phyloP scores from a whole-genome alignment of 30 jellyfish, hydroid and myxozoan species.

The Cassiopea xamachana region DNA sequence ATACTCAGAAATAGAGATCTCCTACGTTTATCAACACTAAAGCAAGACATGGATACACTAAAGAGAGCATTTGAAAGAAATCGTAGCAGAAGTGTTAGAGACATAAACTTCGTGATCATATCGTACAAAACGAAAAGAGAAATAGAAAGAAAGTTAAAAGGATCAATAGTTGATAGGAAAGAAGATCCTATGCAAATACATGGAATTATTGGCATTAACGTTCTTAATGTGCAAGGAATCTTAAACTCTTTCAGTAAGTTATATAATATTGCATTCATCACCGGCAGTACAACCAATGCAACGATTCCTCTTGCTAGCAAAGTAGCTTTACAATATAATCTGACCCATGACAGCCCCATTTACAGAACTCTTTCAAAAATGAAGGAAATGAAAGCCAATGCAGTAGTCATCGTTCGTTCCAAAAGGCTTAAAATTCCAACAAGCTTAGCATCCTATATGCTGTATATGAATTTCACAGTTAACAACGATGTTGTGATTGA shows the following conservation, averaged over 20 bases:
- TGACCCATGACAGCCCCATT: background rate
- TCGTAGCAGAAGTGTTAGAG: background rate
- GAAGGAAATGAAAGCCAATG: conserved; percentile 15
- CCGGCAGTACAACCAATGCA: conserved; percentile 19
- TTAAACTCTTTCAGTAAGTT: conserved; percentile 17
- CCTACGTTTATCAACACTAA: background rate
- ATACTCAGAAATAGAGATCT: background rate
- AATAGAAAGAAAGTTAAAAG: conserved; percentile 2
- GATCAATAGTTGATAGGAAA: background rate
- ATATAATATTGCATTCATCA: conserved; percentile 42
- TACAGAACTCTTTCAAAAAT: background rate
- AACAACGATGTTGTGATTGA: conserved; percentile 20
- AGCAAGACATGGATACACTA: conserved; percentile 5
- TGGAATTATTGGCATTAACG: conserved; percentile 49
- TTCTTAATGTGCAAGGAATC: conserved; percentile 14
- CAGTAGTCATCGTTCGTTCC: conserved; percentile 47
- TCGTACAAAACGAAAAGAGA: conserved; percentile 21
- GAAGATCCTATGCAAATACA: conserved; percentile 45
- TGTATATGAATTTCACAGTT: conserved; percentile 10
- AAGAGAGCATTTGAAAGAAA: background rate
- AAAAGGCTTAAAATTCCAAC: conserved; percentile 41
- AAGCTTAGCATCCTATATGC: conserved; percentile 35
- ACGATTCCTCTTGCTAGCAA: background rate
- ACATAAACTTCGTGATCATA: background rate
- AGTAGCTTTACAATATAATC: conserved; percentile 13